Evolutionary conservation across 2,113 vertebrate genomes (phyloP).

Genomic region (Scatophagus argus): DNA sequence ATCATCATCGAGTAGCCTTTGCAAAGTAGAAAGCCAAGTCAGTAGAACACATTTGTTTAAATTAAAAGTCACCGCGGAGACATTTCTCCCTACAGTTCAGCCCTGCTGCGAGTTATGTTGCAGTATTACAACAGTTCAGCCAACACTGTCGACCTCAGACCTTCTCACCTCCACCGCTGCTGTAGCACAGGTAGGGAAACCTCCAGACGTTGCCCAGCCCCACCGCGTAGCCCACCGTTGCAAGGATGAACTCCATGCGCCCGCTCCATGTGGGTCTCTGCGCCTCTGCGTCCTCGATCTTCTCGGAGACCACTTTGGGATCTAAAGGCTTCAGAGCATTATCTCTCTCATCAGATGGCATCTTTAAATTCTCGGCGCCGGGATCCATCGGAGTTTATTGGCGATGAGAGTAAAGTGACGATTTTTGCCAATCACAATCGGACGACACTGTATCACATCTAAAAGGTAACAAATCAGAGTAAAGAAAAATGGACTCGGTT

Average conservation of each 20-base stretch:
- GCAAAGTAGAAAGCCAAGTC: too few species aligned
- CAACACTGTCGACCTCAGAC: neutral
- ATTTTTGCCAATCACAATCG: neutral
- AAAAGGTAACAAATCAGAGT: neutral
- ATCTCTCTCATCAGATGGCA: conserved; percentile 1
- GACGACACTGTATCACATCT: neutral
- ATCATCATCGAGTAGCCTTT: too few species aligned
- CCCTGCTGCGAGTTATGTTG: too few species aligned
- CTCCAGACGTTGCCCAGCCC: conserved; percentile 85
- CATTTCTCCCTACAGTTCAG: too few species aligned
- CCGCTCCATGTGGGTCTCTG: conserved; percentile 78
- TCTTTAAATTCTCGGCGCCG: conserved; percentile 10
- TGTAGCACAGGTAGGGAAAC: conserved; percentile 85
- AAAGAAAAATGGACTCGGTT: neutral
- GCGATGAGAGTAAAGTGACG: neutral
- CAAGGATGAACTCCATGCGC: conserved; percentile 82
- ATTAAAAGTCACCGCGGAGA: too few species aligned
- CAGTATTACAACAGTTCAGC: neutral
- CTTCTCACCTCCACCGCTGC: conserved; percentile 82
- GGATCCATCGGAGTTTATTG: conserved; percentile 41
- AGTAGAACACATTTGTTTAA: too few species aligned
- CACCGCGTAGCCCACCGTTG: conserved; percentile 82
- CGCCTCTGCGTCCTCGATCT: neutral
- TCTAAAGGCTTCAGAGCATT: conserved; percentile 10
- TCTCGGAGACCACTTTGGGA: neutral